A percentile compares a stretch with the other conserved stretches of the same genome.
Evolutionary conservation across 2,113 vertebrate species (phyloP).

Genomic region (Oncorhynchus keta): DNA sequence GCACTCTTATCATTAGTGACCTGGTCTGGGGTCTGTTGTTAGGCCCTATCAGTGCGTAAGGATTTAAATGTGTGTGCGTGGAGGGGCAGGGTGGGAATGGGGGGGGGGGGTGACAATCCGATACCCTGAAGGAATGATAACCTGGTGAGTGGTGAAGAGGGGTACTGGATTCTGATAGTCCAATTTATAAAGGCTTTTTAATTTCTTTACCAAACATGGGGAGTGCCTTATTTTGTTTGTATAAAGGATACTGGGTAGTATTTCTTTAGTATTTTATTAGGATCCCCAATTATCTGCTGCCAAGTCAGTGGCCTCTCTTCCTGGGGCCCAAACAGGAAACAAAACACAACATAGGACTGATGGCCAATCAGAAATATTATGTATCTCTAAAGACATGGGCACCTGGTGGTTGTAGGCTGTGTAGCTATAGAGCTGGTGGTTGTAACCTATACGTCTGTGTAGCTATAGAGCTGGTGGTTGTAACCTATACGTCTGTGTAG

Average conservation of each 20-base stretch:
- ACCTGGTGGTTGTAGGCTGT: background rate
- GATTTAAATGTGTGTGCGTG: background rate
- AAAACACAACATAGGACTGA: too few species aligned
- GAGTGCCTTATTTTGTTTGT: background rate
- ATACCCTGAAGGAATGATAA: background rate
- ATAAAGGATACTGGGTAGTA: background rate
- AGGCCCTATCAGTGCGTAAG: slow-evolving; percentile 53
- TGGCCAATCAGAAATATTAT: too few species aligned
- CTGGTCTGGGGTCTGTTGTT: slow-evolving; percentile 48
- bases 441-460: too few species aligned
- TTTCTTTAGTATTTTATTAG: too few species aligned
- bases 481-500: too few species aligned
- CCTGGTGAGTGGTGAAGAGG: slow-evolving; percentile 17
- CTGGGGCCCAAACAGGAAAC: too few species aligned
- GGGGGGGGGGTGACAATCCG: slow-evolving; percentile 15
- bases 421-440: background rate
- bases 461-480: too few species aligned
- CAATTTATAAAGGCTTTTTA: background rate
- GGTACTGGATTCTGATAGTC: background rate
- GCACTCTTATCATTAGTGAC: slow-evolving; percentile 54
- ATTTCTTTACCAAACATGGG: too few species aligned
- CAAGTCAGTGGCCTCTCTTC: too few species aligned
- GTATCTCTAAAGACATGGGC: too few species aligned
- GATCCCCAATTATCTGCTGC: too few species aligned
- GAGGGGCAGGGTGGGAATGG: slow-evolving; percentile 1